These are phyloP conservation scores for Byasa hedistus DNA, from an alignment of 2,888 invertebrate species.

Conservation along the genomic window DNA sequence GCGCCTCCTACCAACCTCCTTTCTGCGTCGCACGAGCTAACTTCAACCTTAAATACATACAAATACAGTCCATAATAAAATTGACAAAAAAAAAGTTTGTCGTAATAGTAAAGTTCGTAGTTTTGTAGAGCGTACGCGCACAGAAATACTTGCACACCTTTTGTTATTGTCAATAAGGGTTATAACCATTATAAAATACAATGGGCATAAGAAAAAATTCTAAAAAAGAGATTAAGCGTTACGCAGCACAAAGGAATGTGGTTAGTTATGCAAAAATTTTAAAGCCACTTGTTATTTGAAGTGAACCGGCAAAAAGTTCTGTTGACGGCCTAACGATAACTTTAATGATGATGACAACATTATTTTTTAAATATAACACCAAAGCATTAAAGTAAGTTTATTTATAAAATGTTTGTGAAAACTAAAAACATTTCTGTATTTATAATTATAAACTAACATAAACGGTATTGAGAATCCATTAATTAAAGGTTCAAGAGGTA, in stretches of 20 bases:
- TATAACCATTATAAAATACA: slow-evolving; percentile 48
- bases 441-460: too few species aligned
- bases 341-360: too few species aligned
- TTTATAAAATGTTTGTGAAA: too few species aligned
- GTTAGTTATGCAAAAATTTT: slow-evolving; percentile 36
- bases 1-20: slow-evolving; percentile 51
- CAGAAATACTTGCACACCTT: slow-evolving; percentile 65
- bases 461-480: too few species aligned
- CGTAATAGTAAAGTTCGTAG: slow-evolving; percentile 53
- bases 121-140: slow-evolving; percentile 74
- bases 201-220: slow-evolving; percentile 50
- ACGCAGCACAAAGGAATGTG: slow-evolving; percentile 54
- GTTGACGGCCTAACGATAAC: too few species aligned
- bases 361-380: too few species aligned
- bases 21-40: slow-evolving; percentile 32
- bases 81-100: slow-evolving; percentile 40
- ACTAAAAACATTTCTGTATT: too few species aligned
- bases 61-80: slow-evolving; percentile 10
- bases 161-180: slow-evolving; percentile 63
- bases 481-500: too few species aligned
- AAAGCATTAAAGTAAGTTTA: too few species aligned
- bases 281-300: background rate
- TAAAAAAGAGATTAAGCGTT: slow-evolving; percentile 51
- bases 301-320: background rate
- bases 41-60: slow-evolving; percentile 22